Conservation (phyloP, 2,797 vertebrate species). For the Amblyraja radiata region DNA sequence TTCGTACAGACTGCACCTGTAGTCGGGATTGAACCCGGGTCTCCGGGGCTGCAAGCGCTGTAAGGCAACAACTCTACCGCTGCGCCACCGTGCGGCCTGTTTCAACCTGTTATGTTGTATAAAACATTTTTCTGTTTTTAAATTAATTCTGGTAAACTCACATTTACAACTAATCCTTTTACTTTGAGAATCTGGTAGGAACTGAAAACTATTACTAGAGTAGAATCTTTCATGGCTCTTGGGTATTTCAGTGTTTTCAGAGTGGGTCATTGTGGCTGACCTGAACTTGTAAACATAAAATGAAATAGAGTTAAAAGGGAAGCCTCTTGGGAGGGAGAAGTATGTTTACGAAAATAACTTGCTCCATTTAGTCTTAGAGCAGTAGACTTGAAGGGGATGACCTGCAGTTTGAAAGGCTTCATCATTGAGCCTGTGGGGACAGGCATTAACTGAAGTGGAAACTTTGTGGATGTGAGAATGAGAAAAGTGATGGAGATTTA, state of each 20-base stretch:
- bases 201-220: not conserved
- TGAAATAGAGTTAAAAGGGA: not conserved
- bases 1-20: too few relatives aligned
- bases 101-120: not conserved
- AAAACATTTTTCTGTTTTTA: not conserved
- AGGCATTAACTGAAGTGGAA: not conserved
- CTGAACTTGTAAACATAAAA: not conserved
- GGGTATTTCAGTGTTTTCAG: not conserved
- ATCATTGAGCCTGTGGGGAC: not conserved
- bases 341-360: not conserved
- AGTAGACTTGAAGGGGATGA: not conserved
- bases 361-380: not conserved
- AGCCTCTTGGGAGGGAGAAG: not conserved
- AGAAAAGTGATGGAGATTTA: not conserved
- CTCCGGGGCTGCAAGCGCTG: too few relatives aligned
- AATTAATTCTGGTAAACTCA: not conserved
- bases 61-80: too few relatives aligned
- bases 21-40: too few relatives aligned
- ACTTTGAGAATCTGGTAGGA: not conserved
- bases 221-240: not conserved
- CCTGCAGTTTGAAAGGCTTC: not conserved
- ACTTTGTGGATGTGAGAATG: not conserved
- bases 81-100: too few relatives aligned
- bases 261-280: not conserved
- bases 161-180: not conserved